Evolutionary conservation across 2,888 invertebrate species (phyloP).

Genomic region (Pegoplata infirma): DNA sequence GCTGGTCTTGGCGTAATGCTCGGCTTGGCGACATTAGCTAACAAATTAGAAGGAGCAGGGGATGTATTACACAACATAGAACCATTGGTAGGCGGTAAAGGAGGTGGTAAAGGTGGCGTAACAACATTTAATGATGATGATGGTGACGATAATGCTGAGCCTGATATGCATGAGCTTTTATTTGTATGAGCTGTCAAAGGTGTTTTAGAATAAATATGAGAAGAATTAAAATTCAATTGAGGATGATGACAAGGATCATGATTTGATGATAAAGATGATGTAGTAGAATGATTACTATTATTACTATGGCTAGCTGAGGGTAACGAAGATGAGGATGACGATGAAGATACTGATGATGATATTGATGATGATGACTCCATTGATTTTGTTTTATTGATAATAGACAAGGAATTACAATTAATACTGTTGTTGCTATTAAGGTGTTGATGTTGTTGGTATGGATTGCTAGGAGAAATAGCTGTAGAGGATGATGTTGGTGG

Average conservation of each 20-base stretch:
- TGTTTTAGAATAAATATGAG: constrained; percentile 54
- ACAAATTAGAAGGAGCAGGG: constrained; percentile 54
- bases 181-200: constrained; percentile 55
- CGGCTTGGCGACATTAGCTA: constrained; percentile 71
- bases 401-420: constrained; percentile 71
- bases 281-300: constrained; percentile 23
- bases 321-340: constrained; percentile 60
- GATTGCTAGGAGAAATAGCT: constrained; percentile 51
- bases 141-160: constrained; percentile 38
- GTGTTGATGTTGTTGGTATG: constrained; percentile 33
- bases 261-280: constrained; percentile 12
- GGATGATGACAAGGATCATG: constrained; percentile 29
- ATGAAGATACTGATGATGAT: constrained; percentile 42
- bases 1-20: constrained; percentile 78
- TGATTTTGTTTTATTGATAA: constrained; percentile 59
- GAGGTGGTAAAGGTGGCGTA: constrained; percentile 60
- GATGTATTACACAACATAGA: constrained; percentile 63
- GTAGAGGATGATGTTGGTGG: constrained; percentile 61
- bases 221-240: constrained; percentile 43
- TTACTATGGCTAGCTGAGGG: constrained; percentile 54
- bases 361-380: constrained; percentile 47
- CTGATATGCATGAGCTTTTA: constrained; percentile 45
- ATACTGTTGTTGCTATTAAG: constrained; percentile 66
- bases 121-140: constrained; percentile 60
- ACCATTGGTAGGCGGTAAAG: constrained; percentile 50